Base-by-base conservation (phyloP, 2,113 vertebrate species). In the Labrus mixtus region DNA sequence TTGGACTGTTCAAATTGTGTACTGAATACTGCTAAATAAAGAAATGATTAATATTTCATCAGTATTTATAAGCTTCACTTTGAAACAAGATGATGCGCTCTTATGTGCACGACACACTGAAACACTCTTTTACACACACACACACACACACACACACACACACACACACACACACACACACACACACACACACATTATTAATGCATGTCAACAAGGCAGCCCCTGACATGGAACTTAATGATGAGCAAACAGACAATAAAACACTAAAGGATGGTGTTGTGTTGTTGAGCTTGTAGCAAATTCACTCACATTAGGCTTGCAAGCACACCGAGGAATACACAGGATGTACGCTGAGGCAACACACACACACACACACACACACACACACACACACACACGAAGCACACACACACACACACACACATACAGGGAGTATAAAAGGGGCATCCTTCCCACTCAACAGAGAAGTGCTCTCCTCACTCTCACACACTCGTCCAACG, bases 341-440 rank as follows among this genome's bases (percentile, higher is more conserved):
- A 81, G 65, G 50, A 78, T 70, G 65, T 58, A 81, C 64, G 62
- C 55, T 43, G 73, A 82, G 46, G 64, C 43, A 80, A 68, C 68
- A 58, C 66, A 56, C 62, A 73, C 58, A 60, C 25, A 67, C 70
- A 73, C 55, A 56, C 72, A 74, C 60, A 69, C 58, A 63, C 62
- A 71, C 51, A 48, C 61, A 62, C 73, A 67, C 69, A 58, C 59
- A 70, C 41, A 78, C 65, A 71, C 62, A 79, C 63, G 76, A 71
- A 56, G 67, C 51, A 53, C 61, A 61, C 73, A 67, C 66, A 58
- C 59, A 70, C 41, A 78, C 65, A 71, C 58, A 79, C 63, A 78
- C 75, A 56, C 67, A 74, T 56, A 87, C 81, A 19, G 76, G 67
- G 87, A 88, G 84, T 93, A 93, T 93, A 93, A 93, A 93, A 93